These are phyloP conservation scores for Iguana delicatissima DNA, from an alignment of 2,797 vertebrate genomes.

Conservation along the genomic window DNA sequence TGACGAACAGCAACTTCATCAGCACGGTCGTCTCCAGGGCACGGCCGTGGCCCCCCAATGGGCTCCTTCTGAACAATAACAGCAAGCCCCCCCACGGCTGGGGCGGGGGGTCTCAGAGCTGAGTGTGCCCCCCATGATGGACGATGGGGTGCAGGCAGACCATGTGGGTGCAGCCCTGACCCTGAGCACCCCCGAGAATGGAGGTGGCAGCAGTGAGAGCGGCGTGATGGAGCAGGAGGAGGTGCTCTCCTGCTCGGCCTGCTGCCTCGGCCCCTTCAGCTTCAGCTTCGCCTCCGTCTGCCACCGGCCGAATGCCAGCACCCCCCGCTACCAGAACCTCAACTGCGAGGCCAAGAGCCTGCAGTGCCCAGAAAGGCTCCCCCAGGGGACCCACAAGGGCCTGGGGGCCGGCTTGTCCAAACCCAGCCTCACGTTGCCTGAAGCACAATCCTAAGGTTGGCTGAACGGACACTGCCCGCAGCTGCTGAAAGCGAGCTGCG, in stretches of 20 bases:
- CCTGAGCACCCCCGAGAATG: conserved; percentile 69
- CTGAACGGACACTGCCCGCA: background rate
- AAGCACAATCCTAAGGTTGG: background rate
- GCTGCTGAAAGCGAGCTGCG: accelerated
- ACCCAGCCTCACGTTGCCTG: background rate
- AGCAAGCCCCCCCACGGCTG: conserved; percentile 82
- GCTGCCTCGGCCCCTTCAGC: conserved; percentile 89
- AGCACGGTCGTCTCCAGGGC: conserved; percentile 64
- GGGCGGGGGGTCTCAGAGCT: conserved; percentile 76
- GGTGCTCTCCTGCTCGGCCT: conserved; percentile 90
- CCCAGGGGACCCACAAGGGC: conserved; percentile 65
- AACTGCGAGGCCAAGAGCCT: conserved; percentile 88
- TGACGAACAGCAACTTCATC: conserved; percentile 72
- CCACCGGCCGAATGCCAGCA: conserved; percentile 84
- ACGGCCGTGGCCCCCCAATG: conserved; percentile 81
- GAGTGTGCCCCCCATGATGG: conserved; percentile 62
- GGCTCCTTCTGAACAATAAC: conserved; percentile 86
- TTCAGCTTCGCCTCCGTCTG: conserved; percentile 92
- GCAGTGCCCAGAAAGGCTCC: conserved; percentile 78
- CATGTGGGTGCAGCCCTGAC: background rate
- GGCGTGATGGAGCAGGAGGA: conserved; percentile 86
- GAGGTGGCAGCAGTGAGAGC: conserved; percentile 49
- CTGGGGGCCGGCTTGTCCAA: conserved; percentile 81
- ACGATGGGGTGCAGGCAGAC: conserved; percentile 70
- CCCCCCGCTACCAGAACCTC: conserved; percentile 90